Base-by-base conservation (phyloP, 2,113 vertebrate species). In the Synchiropus splendidus region DNA sequence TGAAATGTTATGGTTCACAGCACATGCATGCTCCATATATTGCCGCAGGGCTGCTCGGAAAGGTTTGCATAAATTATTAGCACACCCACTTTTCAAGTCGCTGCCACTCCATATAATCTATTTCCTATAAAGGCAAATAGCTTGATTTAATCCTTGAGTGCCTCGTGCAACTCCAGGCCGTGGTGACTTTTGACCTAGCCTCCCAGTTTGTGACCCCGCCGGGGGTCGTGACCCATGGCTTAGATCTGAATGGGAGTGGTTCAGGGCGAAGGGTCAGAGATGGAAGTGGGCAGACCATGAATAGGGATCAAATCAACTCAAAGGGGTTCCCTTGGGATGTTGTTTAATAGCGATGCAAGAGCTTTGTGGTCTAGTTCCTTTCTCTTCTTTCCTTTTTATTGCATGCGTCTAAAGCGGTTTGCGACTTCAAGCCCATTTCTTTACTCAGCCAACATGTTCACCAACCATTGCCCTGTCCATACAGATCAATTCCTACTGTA, bases 251-350 rank as follows among this genome's bases (percentile, higher is more conserved):
- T 40, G 41, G 14, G 30, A 46, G 15, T 30, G 10, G 10, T 31
- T 27, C 9, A 16, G 18, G 32, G 13, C 10, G 6, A 18, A 8
- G 5, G 17, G 27, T n/a, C 39, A 34, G 11, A 6, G 15, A 17
- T 37, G 38, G 30, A 16, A 13, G 13, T 2, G 10, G 6, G 17
- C 27, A 2, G 15, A 15, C 18, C 14, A 48, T 51, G 47, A 45
- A 56, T 32, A 27, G 43, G 50, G 38, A 47, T 51, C 31, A 50
- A 36, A 42, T 54, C 35, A 47, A 51, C 45, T 49, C 49, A 34
- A n/a, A 42, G 45, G n/a, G 38, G 34, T 17, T 12, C 45, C 45
- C 12, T 31, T 4, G 45, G 31, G 35, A 43, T 14, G 10, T 9
- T 27, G 17, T 46, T 42, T 42, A 18, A 45, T 34, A 36, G 13